Evolutionary conservation across 2,113 vertebrate genomes (phyloP), one percentile per base, ranked within the genome.

Genomic region (Eretmochelys imbricata): DNA sequence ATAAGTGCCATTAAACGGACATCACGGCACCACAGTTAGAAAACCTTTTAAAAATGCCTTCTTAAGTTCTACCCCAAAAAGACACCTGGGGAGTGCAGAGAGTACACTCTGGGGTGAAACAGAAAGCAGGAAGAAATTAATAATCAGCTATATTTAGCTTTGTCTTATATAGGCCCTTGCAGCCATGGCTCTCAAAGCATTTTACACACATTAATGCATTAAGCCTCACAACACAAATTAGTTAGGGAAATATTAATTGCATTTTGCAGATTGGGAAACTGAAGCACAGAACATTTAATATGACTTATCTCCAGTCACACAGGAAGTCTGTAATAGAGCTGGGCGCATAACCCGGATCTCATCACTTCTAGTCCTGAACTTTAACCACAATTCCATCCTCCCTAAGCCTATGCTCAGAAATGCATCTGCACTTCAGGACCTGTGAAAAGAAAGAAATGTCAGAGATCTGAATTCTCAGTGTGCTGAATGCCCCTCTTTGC

Each of bases 221-320:
- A 49, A 88, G 3, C 62, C 76, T 76, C 80, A 49, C 31, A 42
- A 91, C 82, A 72, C 38, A 76, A 78, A 48, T 46, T 22, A 17
- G 24, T 55, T 82, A 93, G 83, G 78, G 80, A 90, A 82, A 89
- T 55, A 89, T 84, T 86, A 96, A 85, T 79, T 88, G 84, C 84
- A 54, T 62, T 89, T 82, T 78, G 82, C 90, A 83, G 82, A 81
- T 89, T 89, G 85, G 90, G 93, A 27, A 78, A 82, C 86, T 54
- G 76, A 93, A 91, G 90, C 53, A 93, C 86, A 69, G n/a, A 0
- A 3, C 83, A 72, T 89, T 94, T 87, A 76, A 69, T 90, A 85
- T 4, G 0, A 42, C 85, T 89, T 89, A 95, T 78, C 86, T 0
- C 0, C 57, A 55, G 91, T 90, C 90, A 69, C 92, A 78, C 54